These are phyloP conservation scores for Chelonus formosanus DNA, from an alignment of 2,888 invertebrate genomes.

Conservation along the genomic window DNA sequence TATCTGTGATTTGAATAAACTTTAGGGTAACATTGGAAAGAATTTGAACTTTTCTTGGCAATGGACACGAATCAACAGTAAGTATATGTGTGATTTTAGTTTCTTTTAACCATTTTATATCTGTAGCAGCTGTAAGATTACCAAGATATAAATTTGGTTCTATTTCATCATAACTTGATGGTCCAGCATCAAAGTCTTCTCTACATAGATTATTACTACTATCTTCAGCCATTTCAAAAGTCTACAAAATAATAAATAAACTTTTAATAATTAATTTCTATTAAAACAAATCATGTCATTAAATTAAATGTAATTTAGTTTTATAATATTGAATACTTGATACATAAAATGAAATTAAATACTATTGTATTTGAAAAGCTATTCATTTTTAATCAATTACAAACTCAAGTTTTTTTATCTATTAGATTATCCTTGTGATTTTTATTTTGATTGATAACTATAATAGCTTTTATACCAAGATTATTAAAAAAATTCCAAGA, in stretches of 20 bases:
- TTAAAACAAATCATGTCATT: neutral
- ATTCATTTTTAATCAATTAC: too few species aligned
- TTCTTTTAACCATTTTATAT: conserved; percentile 73
- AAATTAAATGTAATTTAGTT: neutral
- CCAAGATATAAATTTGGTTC: conserved; percentile 71
- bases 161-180: conserved; percentile 69
- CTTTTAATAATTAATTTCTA: neutral
- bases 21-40: conserved; percentile 75
- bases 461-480: too few species aligned
- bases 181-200: conserved; percentile 69
- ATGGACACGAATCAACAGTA: conserved; percentile 84
- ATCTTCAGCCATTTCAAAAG: conserved; percentile 44
- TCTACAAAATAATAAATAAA: conserved; percentile 1
- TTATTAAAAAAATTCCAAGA: too few species aligned
- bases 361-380: too few species aligned
- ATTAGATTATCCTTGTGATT: too few species aligned
- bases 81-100: conserved; percentile 79
- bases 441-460: too few species aligned
- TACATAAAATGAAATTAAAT: too few species aligned
- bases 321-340: too few species aligned
- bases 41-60: conserved; percentile 78
- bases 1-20: conserved; percentile 84
- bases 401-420: too few species aligned
- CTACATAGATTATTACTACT: conserved; percentile 49
- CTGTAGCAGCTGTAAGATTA: conserved; percentile 82